phyloP scores from a whole-genome alignment of 37 sponge, comb jelly and placozoan species.

The Chondrilla cf. caribensis region DNA sequence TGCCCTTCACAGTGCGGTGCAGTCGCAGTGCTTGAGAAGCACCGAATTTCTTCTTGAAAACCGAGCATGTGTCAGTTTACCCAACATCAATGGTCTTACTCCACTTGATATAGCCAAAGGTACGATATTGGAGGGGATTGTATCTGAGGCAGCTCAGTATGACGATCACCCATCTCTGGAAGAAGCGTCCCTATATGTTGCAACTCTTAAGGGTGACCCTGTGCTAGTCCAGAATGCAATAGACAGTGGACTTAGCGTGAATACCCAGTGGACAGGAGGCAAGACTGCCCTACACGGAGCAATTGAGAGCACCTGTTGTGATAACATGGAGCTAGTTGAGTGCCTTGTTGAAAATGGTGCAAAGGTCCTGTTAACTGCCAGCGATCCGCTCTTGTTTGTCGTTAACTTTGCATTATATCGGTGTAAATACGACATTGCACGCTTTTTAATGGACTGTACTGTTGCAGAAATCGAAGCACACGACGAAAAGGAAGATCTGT shows the following conservation, averaged over 20 bases:
- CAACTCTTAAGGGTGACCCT: conserved; percentile 36
- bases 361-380: conserved; percentile 33
- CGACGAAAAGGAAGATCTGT: neutral
- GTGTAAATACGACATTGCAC: conserved; percentile 24
- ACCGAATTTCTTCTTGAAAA: conserved; percentile 38
- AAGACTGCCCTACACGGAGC: conserved; percentile 61
- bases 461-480: neutral
- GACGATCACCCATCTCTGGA: conserved; percentile 13
- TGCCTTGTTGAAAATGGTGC: conserved; percentile 51
- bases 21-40: conserved; percentile 6
- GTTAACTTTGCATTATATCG: conserved; percentile 38
- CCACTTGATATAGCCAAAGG: conserved; percentile 29
- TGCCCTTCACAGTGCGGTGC: conserved; percentile 53
- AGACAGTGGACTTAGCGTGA: conserved; percentile 16
- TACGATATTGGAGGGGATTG: neutral
- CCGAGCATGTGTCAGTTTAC: conserved; percentile 42
- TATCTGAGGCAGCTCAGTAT: neutral
- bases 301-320: conserved; percentile 23
- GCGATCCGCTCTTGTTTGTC: conserved; percentile 53
- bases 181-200: conserved; percentile 55
- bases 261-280: conserved; percentile 65
- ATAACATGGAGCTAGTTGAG: conserved; percentile 37
- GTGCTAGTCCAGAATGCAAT: conserved; percentile 29
- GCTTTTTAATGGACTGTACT: conserved; percentile 24
- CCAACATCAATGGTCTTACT: conserved; percentile 37